phyloP scores from a whole-genome alignment of 2,888 invertebrate species.

The Synergus itoensis region DNA sequence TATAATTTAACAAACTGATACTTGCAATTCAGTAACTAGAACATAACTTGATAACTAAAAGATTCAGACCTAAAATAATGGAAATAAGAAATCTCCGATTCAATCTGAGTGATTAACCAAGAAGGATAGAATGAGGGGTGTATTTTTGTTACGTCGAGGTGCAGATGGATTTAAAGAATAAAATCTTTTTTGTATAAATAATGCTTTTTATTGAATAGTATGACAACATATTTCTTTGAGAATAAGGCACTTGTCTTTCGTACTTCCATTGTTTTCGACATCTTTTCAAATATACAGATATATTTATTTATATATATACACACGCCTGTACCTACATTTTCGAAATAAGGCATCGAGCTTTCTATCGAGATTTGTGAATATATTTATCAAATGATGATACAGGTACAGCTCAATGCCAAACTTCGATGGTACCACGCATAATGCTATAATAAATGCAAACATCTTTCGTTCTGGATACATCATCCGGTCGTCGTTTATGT shows the following conservation, averaged over 20 bases:
- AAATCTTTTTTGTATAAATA: constrained; percentile 71
- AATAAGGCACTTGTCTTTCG: constrained; percentile 67
- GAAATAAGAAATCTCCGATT: neutral
- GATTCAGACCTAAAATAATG: neutral
- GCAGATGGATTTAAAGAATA: constrained; percentile 46
- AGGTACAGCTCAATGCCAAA: neutral
- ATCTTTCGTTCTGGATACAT: constrained; percentile 12
- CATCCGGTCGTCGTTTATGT: neutral
- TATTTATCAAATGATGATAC: neutral
- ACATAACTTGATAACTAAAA: neutral
- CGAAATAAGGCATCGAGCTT: constrained; percentile 44
- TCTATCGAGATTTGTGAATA: neutral
- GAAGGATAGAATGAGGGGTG: constrained; percentile 17
- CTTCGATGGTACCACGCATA: neutral
- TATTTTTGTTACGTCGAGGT: constrained; percentile 43
- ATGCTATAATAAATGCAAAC: neutral
- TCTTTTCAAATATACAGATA: constrained; percentile 66
- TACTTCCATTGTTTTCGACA: constrained; percentile 55
- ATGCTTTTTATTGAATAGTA: constrained; percentile 73
- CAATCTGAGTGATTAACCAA: neutral
- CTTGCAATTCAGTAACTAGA: neutral
- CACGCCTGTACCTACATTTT: constrained; percentile 55
- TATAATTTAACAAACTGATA: neutral
- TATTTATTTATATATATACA: constrained; percentile 69
- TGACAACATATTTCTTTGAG: constrained; percentile 62